Conservation (phyloP, 2,797 vertebrate genomes). For the Myripristis murdjan region DNA sequence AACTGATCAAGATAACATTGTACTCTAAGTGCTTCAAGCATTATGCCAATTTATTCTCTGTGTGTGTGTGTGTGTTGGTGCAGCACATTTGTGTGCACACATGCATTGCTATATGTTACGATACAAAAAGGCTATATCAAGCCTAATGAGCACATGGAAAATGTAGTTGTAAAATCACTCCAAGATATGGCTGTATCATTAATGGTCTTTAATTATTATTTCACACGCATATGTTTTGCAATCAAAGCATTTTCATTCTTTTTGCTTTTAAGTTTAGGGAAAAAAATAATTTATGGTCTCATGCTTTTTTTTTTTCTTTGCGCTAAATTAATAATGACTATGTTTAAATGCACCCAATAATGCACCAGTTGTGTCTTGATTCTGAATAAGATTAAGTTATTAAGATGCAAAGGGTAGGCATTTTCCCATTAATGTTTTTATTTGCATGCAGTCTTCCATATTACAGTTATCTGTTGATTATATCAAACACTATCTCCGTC, state of each 20-base stretch:
- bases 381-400: not conserved
- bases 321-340: conserved; percentile 45
- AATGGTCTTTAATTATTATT: conserved; percentile 26
- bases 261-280: conserved; percentile 32
- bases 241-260: conserved; percentile 6
- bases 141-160: conserved; percentile 47
- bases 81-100: not conserved
- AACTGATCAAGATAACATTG: conserved; percentile 44
- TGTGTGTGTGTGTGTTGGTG: not conserved
- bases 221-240: conserved; percentile 25
- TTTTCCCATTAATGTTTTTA: conserved; percentile 57
- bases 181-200: conserved; percentile 28
- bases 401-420: conserved; percentile 5
- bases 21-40: not conserved
- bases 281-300: conserved; percentile 21
- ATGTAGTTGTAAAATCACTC: conserved; percentile 57
- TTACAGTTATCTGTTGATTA: conserved; percentile 66
- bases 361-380: conserved; percentile 26
- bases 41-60: conserved; percentile 13
- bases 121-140: conserved; percentile 44
- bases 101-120: conserved; percentile 7
- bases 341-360: conserved; percentile 24
- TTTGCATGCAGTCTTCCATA: conserved; percentile 63
- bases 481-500: conserved; percentile 62
- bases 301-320: conserved; percentile 41